These are phyloP conservation scores for Alligator sinensis DNA, from an alignment of 2,113 vertebrate genomes.

Conservation along the genomic window DNA sequence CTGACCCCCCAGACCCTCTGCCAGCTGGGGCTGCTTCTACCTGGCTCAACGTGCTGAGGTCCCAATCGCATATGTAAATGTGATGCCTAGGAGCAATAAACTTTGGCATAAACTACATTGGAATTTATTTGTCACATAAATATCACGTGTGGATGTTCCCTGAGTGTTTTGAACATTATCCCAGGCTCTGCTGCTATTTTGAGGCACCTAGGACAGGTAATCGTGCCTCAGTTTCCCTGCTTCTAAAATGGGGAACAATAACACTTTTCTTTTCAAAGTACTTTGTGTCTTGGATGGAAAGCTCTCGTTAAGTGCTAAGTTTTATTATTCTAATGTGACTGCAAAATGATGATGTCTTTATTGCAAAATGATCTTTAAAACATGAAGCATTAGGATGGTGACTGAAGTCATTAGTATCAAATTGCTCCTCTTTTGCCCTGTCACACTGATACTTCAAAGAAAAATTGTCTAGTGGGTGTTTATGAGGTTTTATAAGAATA, in stretches of 20 bases:
- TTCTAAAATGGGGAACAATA: conserved; percentile 23
- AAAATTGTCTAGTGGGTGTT: conserved; percentile 68
- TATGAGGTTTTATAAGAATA: conserved; percentile 50
- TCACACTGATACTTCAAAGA: conserved; percentile 68
- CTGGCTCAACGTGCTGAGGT: too few species aligned
- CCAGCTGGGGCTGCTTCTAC: too few species aligned
- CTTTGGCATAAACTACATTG: too few species aligned
- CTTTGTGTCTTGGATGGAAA: conserved; percentile 46
- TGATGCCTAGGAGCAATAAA: too few species aligned
- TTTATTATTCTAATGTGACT: conserved; percentile 73
- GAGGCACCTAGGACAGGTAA: neutral
- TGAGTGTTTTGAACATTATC: neutral
- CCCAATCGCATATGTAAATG: too few species aligned
- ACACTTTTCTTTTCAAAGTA: conserved; percentile 36
- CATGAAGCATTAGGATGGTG: conserved; percentile 72
- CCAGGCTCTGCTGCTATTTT: neutral
- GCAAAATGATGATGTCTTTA: conserved; percentile 73
- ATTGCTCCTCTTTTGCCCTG: conserved; percentile 73
- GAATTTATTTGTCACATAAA: too few species aligned
- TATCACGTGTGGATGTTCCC: too few species aligned
- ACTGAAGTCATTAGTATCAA: conserved; percentile 74
- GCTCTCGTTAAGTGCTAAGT: neutral
- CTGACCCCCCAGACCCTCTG: too few species aligned
- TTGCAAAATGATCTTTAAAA: conserved; percentile 75
- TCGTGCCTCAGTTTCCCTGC: conserved; percentile 36